Conservation (phyloP, 1,140 invertebrate genomes). For the Anagrus nilaparvatae region DNA sequence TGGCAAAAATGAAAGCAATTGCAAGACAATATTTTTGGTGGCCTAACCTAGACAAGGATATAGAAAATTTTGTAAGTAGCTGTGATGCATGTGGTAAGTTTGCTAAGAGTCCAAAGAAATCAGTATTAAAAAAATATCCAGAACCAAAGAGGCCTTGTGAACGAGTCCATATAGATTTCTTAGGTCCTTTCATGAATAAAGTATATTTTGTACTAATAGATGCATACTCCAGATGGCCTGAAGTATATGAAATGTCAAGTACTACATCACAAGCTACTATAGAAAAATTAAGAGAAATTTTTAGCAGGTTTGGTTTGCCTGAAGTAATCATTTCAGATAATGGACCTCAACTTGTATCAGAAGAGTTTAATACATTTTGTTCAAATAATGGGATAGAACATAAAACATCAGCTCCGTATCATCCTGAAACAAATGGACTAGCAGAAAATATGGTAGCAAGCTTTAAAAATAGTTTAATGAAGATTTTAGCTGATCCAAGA, state of each 20-base stretch:
- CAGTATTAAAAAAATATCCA: slow-evolving; percentile 26
- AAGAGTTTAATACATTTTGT: slow-evolving; percentile 22
- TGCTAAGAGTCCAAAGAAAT: slow-evolving; percentile 20
- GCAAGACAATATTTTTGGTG: slow-evolving; percentile 7
- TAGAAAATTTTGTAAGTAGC: too few species aligned
- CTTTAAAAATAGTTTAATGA: slow-evolving; percentile 25
- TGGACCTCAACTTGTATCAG: slow-evolving; percentile 19
- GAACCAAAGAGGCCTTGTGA: slow-evolving; percentile 25
- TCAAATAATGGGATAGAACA: slow-evolving; percentile 24
- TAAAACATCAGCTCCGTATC: slow-evolving; percentile 23
- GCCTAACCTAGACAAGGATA: not conserved
- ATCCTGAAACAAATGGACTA: slow-evolving; percentile 30
- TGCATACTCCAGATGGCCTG: slow-evolving; percentile 13
- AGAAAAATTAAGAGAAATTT: too few species aligned
- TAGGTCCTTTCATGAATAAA: slow-evolving; percentile 5
- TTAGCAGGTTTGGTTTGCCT: too few species aligned
- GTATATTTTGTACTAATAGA: slow-evolving; percentile 12
- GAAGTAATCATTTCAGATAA: too few species aligned
- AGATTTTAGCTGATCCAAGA: too few species aligned
- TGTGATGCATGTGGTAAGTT: too few species aligned
- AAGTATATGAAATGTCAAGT: too few species aligned
- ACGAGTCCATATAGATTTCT: slow-evolving; percentile 10
- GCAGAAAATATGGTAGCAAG: slow-evolving; percentile 28
- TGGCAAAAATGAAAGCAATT: slow-evolving; percentile 15
- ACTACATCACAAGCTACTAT: too few species aligned